Conservation (phyloP, 2,113 vertebrate species). For the Psephotus haematonotus region DNA sequence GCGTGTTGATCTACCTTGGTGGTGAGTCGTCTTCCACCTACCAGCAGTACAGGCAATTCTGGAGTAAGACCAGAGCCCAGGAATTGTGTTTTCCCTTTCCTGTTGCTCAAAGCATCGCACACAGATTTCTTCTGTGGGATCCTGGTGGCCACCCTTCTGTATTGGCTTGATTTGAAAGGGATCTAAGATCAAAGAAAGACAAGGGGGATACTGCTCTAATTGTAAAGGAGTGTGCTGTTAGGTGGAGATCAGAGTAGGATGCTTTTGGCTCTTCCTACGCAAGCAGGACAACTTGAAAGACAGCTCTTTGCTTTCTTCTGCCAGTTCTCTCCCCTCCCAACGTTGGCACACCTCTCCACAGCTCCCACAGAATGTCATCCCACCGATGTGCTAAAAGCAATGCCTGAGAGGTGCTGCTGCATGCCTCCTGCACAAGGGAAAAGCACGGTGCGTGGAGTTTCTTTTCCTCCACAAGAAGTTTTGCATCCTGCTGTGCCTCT, state of each 20-base stretch:
- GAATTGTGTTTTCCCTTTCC: background rate
- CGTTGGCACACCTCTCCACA: background rate
- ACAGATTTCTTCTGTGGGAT: background rate
- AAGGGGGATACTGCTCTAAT: background rate
- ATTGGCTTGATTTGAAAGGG: background rate
- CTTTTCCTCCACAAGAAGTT: background rate
- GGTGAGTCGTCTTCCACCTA: background rate
- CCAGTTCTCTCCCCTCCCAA: background rate
- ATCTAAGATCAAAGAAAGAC: background rate
- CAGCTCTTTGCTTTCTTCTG: background rate
- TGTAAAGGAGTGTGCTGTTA: background rate
- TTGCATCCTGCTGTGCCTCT: background rate
- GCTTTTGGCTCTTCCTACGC: background rate
- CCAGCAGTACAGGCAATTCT: background rate
- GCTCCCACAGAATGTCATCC: background rate
- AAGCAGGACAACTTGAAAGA: background rate
- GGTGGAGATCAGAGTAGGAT: background rate
- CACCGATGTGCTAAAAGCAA: background rate
- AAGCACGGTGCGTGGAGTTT: background rate
- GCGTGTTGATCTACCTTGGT: background rate
- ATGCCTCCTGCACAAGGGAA: background rate
- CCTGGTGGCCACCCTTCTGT: background rate
- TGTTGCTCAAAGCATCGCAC: background rate
- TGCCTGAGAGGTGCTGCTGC: background rate
- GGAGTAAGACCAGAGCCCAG: background rate